phyloP scores from a whole-genome alignment of 2,797 vertebrate genomes.

The Microhierax caerulescens region DNA sequence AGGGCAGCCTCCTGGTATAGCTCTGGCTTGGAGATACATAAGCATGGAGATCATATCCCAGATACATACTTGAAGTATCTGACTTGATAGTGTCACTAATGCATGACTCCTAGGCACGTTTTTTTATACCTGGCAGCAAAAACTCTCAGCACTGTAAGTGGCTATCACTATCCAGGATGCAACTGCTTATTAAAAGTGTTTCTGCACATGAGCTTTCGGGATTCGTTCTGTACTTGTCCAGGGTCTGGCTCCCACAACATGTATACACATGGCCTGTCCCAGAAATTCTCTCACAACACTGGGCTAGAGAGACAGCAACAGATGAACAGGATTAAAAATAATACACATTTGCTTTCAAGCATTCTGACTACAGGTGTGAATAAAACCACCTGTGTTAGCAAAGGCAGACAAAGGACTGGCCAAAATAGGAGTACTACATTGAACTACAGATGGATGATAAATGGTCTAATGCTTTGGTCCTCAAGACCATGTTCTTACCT shows the following conservation, averaged over 20 bases:
- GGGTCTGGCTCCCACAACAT: background rate
- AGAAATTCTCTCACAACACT: background rate
- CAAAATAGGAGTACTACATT: background rate
- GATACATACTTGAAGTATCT: background rate
- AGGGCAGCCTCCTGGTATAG: background rate
- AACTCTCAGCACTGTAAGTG: background rate
- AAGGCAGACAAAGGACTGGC: background rate
- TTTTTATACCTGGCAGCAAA: background rate
- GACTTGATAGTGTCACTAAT: background rate
- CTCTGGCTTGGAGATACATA: background rate
- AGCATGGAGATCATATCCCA: background rate
- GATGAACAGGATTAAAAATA: background rate
- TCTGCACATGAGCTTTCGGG: background rate
- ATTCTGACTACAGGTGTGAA: background rate
- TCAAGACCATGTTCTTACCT: constrained; percentile 68
- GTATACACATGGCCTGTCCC: rapidly evolving
- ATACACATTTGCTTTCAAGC: background rate
- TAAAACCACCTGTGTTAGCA: background rate
- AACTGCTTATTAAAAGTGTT: background rate
- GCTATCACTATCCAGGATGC: background rate
- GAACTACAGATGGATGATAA: background rate
- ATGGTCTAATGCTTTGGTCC: background rate
- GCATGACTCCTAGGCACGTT: background rate
- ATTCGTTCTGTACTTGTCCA: background rate
- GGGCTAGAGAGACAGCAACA: background rate